Evolutionary conservation across 2,888 invertebrate genomes (phyloP).

Genomic region (Conistra vaccinii): DNA sequence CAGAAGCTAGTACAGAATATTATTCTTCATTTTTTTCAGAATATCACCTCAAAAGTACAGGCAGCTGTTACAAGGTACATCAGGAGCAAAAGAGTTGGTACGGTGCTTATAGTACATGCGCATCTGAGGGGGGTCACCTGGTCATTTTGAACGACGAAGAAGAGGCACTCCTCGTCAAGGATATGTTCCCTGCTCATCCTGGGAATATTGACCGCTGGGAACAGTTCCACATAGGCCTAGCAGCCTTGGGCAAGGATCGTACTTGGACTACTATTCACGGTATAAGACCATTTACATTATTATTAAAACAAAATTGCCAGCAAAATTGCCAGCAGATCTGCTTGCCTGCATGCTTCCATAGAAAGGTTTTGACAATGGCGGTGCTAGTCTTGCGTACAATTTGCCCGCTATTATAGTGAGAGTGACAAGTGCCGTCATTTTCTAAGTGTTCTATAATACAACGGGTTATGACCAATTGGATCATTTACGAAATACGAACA

Average conservation of each 20-base stretch:
- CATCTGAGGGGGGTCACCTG: slow-evolving; percentile 38
- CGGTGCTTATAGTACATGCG: slow-evolving; percentile 28
- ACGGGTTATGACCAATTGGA: not conserved
- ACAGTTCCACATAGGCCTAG: slow-evolving; percentile 21
- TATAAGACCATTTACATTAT: not conserved
- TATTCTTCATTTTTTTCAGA: slow-evolving; percentile 15
- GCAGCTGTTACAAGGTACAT: slow-evolving; percentile 50
- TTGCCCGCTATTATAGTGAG: not conserved
- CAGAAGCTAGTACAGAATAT: too few relatives aligned
- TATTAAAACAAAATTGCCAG: not conserved
- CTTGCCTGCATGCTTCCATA: too few relatives aligned
- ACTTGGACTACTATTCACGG: slow-evolving; percentile 28
- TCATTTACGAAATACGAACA: too few relatives aligned
- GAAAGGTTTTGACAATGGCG: too few relatives aligned
- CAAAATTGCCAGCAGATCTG: too few relatives aligned
- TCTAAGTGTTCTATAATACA: not conserved
- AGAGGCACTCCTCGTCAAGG: slow-evolving; percentile 25
- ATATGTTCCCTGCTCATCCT: slow-evolving; percentile 11
- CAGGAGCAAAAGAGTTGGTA: not conserved
- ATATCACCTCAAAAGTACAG: slow-evolving; percentile 31
- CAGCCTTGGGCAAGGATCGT: slow-evolving; percentile 27
- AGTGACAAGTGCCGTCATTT: not conserved
- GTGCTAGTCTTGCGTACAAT: not conserved
- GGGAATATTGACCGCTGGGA: not conserved
- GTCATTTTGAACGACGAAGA: slow-evolving; percentile 33